These are phyloP conservation scores for Epizoanthus fatuus DNA, from an alignment of 92 coral and sea anemone genomes.

Conservation along the genomic window DNA sequence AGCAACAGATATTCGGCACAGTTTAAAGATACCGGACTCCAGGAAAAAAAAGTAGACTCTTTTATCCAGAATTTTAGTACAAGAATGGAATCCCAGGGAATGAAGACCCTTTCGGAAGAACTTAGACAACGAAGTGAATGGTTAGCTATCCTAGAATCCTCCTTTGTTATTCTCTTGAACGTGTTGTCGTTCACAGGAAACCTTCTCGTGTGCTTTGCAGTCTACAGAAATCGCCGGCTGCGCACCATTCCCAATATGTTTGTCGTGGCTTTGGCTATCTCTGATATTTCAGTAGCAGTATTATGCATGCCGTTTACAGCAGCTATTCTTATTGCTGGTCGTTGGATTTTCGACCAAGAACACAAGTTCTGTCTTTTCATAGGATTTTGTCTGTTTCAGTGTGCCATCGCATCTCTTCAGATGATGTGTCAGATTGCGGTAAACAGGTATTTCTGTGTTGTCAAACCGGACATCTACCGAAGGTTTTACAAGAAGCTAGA, in stretches of 20 bases:
- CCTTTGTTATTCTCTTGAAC: too few relatives aligned
- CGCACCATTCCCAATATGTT: constrained; percentile 17
- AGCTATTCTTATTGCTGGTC: neutral
- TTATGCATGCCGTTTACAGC: constrained; percentile 4
- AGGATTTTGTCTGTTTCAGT: constrained; percentile 1
- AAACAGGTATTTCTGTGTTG: constrained; percentile 31
- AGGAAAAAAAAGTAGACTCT: too few relatives aligned
- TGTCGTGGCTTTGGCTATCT: constrained; percentile 10
- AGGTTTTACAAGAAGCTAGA: constrained; percentile 3
- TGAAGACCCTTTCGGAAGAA: neutral
- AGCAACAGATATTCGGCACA: too few relatives aligned
- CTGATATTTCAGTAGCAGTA: constrained; percentile 12
- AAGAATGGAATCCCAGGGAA: too few relatives aligned
- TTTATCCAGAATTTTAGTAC: too few relatives aligned
- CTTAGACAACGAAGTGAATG: too few relatives aligned
- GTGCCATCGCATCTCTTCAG: constrained; percentile 16
- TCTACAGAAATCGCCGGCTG: neutral
- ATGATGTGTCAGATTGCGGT: constrained; percentile 43
- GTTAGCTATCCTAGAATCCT: too few relatives aligned
- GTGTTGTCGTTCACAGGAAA: neutral
- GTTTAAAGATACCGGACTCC: too few relatives aligned
- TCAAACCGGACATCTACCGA: constrained; percentile 10
- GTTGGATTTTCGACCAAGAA: neutral
- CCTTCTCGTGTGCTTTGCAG: neutral
- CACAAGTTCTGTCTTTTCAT: too few relatives aligned